Evolutionary conservation across 2,797 vertebrate species (phyloP).

Genomic region (Sciaenops ocellatus): DNA sequence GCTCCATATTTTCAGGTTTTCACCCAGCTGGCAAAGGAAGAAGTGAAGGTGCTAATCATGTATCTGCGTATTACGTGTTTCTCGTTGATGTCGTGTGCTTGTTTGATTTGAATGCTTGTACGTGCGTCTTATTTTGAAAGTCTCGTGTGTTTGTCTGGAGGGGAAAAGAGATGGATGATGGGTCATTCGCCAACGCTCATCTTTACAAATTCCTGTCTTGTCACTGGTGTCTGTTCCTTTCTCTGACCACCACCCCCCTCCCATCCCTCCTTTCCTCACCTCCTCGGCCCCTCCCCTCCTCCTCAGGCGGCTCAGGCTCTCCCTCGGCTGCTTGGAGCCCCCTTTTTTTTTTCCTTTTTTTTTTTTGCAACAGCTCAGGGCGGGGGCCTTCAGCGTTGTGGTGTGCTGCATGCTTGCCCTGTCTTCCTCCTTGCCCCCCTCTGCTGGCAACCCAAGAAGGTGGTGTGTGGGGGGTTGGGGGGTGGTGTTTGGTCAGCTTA

Average conservation of each 20-base stretch:
- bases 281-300: constrained; percentile 13
- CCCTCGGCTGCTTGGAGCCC: constrained; percentile 53
- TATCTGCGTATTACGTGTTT: constrained; percentile 18
- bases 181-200: constrained; percentile 32
- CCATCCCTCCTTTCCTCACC: constrained; percentile 15
- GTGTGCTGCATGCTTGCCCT: constrained; percentile 89
- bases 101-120: constrained; percentile 12
- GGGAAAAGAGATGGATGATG: constrained; percentile 13
- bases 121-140: constrained; percentile 13
- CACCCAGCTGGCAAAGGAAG: constrained; percentile 17
- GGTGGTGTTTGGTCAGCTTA: constrained; percentile 32
- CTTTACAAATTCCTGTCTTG: constrained; percentile 27
- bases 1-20: constrained; percentile 59
- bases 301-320: constrained; percentile 55
- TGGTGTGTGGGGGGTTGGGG: background rate
- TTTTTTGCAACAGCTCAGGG: constrained; percentile 53
- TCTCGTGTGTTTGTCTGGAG: constrained; percentile 19
- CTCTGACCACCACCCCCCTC: constrained; percentile 74
- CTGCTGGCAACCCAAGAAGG: constrained; percentile 59
- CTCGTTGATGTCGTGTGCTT: background rate
- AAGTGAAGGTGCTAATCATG: constrained; percentile 41
- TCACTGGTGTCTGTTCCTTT: constrained; percentile 72
- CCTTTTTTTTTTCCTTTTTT: background rate
- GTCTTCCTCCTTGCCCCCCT: constrained; percentile 83
- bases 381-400: constrained; percentile 69